Evolutionary conservation across 2,888 invertebrate species (phyloP), one percentile per base, ranked within the genome.

Genomic region (Hedychridium roseum): DNA sequence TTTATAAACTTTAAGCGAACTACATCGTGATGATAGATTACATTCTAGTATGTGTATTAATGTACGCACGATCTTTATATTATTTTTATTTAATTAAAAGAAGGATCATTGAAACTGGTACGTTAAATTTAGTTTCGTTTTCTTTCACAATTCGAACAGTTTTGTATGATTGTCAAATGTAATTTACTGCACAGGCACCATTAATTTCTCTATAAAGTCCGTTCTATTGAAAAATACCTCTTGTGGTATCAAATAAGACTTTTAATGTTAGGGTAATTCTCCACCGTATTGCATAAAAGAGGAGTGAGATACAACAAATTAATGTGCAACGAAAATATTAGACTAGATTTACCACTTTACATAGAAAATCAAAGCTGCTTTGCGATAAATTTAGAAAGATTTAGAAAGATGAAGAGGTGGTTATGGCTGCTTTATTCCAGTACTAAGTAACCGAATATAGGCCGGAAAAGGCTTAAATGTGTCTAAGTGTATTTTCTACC

Each of bases 241-340:
- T 23, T n/a, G n/a, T n/a, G n/a, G n/a, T n/a, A n/a, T 23, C 23
- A 5, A 23, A 23, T 9, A 30, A 32, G 15, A 12, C 2, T 2
- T 32, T 4, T 32, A 15, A 32, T 32, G 11, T 12, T 3, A 3
- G 2, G 14, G 11, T 12, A 11, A 11, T 15, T 15, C 16, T 12
- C 14, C 9, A 3, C 2, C 15, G 32, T 9, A 9, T 32, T 32
- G 3, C 14, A 32, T 32, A 32, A 30, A n/a, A 11, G 11, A 32
- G 15, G 64, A 74, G 71, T 72, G 68, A 71, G 73, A 73, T 40
- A 47, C 67, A 65, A 65, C 64, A 69, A n/a, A 61, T 69, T 68
- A 71, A 70, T 68, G 64, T 63, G 76, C 76, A 76, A 76, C 75
- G 75, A 76, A 74, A 60, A 56, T 55, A 57, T 51, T 67, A 69